Percentiles rank a stretch among this genome's conserved stretches.
Evolutionary conservation across 2,888 invertebrate species (phyloP).

Genomic region (Agriopis leucophaearia): DNA sequence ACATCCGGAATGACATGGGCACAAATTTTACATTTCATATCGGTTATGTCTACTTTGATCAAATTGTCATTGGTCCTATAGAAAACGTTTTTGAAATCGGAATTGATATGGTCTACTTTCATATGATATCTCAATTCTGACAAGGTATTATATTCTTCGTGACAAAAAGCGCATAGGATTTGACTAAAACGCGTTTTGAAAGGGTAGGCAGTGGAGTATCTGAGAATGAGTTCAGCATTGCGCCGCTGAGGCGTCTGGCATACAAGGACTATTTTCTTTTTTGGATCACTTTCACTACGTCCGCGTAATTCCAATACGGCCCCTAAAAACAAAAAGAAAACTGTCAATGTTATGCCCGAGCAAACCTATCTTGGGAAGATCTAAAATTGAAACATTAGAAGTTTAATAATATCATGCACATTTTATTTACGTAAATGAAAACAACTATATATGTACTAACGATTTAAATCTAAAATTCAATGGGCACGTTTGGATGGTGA

Average conservation of each 20-base stretch:
- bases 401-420: constrained; percentile 46
- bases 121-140: constrained; percentile 70
- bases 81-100: constrained; percentile 76
- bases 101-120: constrained; percentile 67
- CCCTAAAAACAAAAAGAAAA: constrained; percentile 84
- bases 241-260: constrained; percentile 79
- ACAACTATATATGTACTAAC: constrained; percentile 3
- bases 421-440: constrained; percentile 16
- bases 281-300: constrained; percentile 70
- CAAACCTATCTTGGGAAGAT: constrained; percentile 39
- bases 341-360: constrained; percentile 71
- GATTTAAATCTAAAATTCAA: constrained; percentile 17
- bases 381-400: constrained; percentile 41
- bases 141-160: constrained; percentile 70
- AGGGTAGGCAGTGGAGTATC: constrained; percentile 75
- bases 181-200: constrained; percentile 80
- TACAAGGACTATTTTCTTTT: constrained; percentile 80
- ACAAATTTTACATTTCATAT: constrained; percentile 76
- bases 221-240: constrained; percentile 78
- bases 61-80: constrained; percentile 78
- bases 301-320: constrained; percentile 77
- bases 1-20: constrained; percentile 65
- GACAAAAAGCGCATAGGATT: constrained; percentile 78
- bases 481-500: constrained; percentile 29
- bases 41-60: constrained; percentile 78